phyloP scores from a whole-genome alignment of 2,113 vertebrate genomes.

The Siphamia tubifer region DNA sequence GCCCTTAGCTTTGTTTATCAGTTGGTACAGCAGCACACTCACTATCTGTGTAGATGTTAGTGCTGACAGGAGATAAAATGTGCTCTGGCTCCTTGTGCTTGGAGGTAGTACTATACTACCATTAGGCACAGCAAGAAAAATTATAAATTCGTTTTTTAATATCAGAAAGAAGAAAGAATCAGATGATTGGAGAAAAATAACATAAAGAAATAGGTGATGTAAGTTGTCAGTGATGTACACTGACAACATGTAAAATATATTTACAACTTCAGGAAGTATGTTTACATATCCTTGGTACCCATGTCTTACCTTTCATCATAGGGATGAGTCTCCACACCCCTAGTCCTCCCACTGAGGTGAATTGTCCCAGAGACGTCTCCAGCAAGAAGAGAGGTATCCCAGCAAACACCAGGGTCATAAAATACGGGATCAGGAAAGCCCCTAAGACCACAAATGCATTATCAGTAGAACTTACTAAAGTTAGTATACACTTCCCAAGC shows the following conservation, averaged over 20 bases:
- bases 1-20: neutral
- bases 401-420: conserved; percentile 89
- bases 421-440: conserved; percentile 91
- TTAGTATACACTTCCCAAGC: too few relatives aligned
- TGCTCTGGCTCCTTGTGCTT: neutral
- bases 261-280: neutral
- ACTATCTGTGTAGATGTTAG: neutral
- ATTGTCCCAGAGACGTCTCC: conserved; percentile 89
- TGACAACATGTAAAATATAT: too few relatives aligned
- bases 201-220: too few relatives aligned
- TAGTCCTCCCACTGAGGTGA: conserved; percentile 86
- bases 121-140: neutral
- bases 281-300: neutral
- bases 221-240: too few relatives aligned
- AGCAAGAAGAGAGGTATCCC: conserved; percentile 91
- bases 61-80: conserved; percentile 18
- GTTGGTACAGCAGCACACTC: neutral
- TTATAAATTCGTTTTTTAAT: too few relatives aligned
- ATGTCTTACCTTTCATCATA: conserved; percentile 90
- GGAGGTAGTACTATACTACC: neutral
- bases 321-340: conserved; percentile 91
- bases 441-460: conserved; percentile 66
- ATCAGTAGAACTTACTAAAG: too few relatives aligned
- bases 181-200: too few relatives aligned
- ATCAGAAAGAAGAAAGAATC: too few relatives aligned